Base-by-base conservation (phyloP, 2,797 vertebrate species). In the Taenioides sp. region DNA sequence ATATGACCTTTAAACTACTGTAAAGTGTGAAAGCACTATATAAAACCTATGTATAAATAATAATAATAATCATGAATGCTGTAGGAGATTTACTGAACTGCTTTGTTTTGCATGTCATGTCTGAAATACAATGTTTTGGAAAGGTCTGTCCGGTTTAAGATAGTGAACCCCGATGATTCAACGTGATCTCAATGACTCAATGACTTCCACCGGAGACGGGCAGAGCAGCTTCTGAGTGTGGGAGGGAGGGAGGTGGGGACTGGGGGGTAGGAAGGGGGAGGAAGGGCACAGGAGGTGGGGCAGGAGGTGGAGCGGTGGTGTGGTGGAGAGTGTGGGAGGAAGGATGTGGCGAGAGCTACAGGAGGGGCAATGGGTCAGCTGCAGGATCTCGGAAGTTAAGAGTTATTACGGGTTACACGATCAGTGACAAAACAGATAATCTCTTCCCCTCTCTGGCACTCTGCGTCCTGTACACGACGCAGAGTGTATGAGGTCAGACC, bases 291-390 rank as follows among this genome's bases (percentile, higher is more conserved):
- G 75, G 84, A 85, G 83, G 31, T 34, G 6, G 31, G 31, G 31
- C 28, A 31, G 28, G 28, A 31, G 28, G 28, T 31, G 28, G 27
- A 3, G 27, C 28, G 28, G 86, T 80, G 71, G 77, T 83, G 77
- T 69, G 68, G n/a, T 77, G 72, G 74, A 52, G 40, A 49, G 43
- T 55, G 65, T 66, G 64, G 77, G 66, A 49, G 88, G 90, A 90
- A 92, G 92, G 91, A 94, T 91, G 92, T 89, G 88, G 90, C 18
- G 80, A 83, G 77, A 25, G 83, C 78, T 81, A 87, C 80, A 81
- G 83, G 85, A 89, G 89, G 87, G 84, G 81, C 79, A 88, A 87
- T 86, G 90, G 91, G 91, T 93, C 92, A 92, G 88, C 80, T 89
- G 89, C 86, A 86, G 89, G 91, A 92, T 93, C 89, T 88, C 81